phyloP scores from a whole-genome alignment of 64 coral and sea anemone genomes.

The Pocillopora damicornis region DNA sequence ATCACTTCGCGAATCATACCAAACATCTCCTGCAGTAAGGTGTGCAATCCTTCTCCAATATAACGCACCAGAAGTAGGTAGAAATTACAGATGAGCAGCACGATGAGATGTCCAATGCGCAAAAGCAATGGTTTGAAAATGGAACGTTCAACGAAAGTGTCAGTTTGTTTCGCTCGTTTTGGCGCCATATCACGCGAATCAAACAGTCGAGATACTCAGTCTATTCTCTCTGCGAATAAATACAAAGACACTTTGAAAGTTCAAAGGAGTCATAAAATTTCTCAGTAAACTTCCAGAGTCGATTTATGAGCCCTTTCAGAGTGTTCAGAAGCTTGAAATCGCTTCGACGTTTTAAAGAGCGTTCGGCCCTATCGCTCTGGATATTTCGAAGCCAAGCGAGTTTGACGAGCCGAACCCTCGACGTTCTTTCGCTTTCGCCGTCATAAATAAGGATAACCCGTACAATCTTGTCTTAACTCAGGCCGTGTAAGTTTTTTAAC shows the following conservation, averaged over 20 bases:
- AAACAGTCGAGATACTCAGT: neutral
- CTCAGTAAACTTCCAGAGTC: no score
- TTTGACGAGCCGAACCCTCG: no score
- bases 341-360: no score
- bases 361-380: no score
- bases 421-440: no score
- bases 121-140: no score
- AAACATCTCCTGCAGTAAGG: neutral
- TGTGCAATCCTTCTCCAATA: neutral
- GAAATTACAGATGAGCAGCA: neutral
- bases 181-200: conserved; percentile 1
- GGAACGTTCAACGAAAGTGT: neutral
- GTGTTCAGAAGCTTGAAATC: no score
- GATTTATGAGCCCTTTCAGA: no score
- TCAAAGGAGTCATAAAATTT: neutral
- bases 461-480: no score
- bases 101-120: neutral
- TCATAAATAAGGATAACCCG: no score
- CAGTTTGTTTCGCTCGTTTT: neutral
- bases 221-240: neutral
- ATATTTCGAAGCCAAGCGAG: no score
- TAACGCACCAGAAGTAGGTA: neutral
- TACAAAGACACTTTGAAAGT: neutral
- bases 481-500: no score
- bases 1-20: neutral